phyloP scores from a whole-genome alignment of 2,113 vertebrate species.

The Eptesicus fuscus region DNA sequence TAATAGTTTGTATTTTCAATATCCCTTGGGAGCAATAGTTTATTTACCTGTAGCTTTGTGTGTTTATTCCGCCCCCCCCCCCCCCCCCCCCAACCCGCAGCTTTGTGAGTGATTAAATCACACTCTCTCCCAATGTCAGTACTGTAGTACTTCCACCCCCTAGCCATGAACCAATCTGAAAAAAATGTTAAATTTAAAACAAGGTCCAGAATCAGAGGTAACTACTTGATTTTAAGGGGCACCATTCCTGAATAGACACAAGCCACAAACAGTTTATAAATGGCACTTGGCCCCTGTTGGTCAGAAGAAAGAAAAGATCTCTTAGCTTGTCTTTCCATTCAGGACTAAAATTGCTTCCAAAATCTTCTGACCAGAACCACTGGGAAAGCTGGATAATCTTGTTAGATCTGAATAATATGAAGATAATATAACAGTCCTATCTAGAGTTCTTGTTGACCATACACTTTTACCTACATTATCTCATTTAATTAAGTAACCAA shows the following conservation, averaged over 20 bases:
- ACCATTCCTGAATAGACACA: not conserved
- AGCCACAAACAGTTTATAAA: not conserved
- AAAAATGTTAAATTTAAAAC: not conserved
- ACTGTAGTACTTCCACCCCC: not conserved
- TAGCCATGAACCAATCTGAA: not conserved
- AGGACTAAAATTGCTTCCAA: not conserved
- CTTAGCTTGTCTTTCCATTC: not conserved
- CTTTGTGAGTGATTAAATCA: not conserved
- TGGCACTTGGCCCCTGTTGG: not conserved
- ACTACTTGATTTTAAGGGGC: not conserved
- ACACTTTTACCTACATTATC: not conserved
- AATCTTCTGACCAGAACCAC: not conserved
- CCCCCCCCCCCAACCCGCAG: not conserved
- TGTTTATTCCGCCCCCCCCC: not conserved
- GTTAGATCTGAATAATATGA: not conserved
- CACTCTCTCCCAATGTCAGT: not conserved
- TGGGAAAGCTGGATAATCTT: not conserved
- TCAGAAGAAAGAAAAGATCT: constrained; percentile 19
- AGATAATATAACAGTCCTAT: not conserved
- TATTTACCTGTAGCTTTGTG: not conserved
- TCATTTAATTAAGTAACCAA: not conserved
- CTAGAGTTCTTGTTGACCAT: not conserved
- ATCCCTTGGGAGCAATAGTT: not conserved
- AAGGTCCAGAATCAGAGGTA: not conserved
- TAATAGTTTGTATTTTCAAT: not conserved